Percentiles rank a stretch among this genome's conserved stretches.
These are phyloP conservation scores for Gopherus flavomarginatus DNA, from an alignment of 2,113 vertebrate genomes.

Conservation along the genomic window DNA sequence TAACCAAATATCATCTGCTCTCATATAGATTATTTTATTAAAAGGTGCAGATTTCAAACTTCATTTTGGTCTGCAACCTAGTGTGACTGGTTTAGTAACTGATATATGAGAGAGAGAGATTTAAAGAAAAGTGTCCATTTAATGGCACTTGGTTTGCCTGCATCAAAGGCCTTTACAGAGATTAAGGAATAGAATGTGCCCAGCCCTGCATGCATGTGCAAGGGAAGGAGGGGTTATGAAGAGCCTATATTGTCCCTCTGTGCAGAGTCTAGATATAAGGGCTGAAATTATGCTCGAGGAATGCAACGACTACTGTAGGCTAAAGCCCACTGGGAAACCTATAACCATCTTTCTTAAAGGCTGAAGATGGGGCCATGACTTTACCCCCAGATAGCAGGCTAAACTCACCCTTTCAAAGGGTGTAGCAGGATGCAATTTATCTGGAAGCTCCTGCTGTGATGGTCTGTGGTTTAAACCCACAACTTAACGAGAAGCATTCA, in stretches of 20 bases:
- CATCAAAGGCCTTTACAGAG: conserved; percentile 45
- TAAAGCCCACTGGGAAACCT: background rate
- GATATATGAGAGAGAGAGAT: background rate
- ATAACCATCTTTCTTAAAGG: background rate
- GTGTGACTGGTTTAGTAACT: conserved; percentile 67
- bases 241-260: background rate
- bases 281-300: background rate
- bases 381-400: background rate
- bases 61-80: conserved; percentile 56
- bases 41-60: conserved; percentile 65
- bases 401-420: background rate
- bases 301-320: background rate
- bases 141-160: conserved; percentile 66
- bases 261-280: background rate
- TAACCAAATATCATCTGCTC: conserved; percentile 76
- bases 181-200: conserved; percentile 47
- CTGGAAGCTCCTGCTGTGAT: background rate
- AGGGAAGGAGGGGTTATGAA: background rate
- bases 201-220: background rate
- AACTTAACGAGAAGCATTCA: background rate
- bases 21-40: conserved; percentile 75
- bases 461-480: background rate
- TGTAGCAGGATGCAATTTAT: background rate
- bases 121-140: conserved; percentile 54
- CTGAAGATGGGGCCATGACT: background rate